A percentile compares a stretch with the other conserved stretches of the same genome.
phyloP scores from a whole-genome alignment of 2,113 vertebrate species.

The Hippocampus comes region DNA sequence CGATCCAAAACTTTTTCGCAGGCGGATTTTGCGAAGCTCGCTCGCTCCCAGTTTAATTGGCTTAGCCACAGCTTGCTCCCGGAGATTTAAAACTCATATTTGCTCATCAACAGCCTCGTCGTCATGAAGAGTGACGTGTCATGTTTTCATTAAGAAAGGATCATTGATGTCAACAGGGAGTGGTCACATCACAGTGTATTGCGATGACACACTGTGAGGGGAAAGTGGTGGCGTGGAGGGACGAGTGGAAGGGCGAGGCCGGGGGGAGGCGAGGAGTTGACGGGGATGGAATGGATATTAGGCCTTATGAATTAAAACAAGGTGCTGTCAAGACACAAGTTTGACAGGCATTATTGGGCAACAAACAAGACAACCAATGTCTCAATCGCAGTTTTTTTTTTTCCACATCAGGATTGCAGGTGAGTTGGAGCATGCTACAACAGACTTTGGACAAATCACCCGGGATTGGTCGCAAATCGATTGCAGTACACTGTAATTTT shows the following conservation, averaged over 20 bases:
- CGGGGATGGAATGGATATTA: conserved; percentile 22
- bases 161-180: conserved; percentile 55
- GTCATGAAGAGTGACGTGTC: conserved; percentile 54
- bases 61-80: conserved; percentile 50
- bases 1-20: conserved; percentile 47
- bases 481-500: too few species aligned
- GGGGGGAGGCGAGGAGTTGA: conserved; percentile 11
- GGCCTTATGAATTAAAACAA: conserved; percentile 27
- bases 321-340: conserved; percentile 24
- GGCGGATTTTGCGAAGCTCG: conserved; percentile 26
- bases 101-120: conserved; percentile 47
- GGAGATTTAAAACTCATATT: conserved; percentile 49
- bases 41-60: conserved; percentile 52
- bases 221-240: neutral
- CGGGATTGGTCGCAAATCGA: too few species aligned
- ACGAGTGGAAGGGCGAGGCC: conserved; percentile 14
- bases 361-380: neutral
- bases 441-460: too few species aligned
- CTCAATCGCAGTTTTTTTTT: neutral
- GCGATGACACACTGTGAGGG: neutral
- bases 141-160: conserved; percentile 67
- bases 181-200: neutral
- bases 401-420: too few species aligned
- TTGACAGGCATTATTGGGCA: conserved; percentile 1
- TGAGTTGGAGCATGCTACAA: too few species aligned